Conservation (phyloP, 1,140 invertebrate species). For the Papilio xuthus region DNA sequence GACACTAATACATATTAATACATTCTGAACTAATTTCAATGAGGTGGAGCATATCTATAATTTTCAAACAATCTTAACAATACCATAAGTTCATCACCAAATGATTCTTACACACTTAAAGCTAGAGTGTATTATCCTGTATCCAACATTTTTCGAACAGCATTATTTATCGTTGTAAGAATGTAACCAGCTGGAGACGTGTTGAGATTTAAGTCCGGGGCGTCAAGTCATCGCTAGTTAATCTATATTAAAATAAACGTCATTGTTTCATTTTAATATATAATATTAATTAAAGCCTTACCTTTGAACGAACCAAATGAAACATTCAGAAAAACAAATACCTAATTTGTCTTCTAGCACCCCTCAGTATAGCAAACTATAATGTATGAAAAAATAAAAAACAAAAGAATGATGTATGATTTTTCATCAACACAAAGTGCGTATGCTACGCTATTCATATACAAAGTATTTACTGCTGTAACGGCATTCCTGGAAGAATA, state of each 20-base stretch:
- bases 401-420: neutral
- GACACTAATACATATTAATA: conserved; percentile 78
- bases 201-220: conserved; percentile 57
- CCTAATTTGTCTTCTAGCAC: conserved; percentile 5
- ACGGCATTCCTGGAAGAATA: no score
- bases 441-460: no score
- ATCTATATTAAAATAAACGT: conserved; percentile 79
- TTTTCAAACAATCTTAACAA: conserved; percentile 53
- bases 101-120: conserved; percentile 16
- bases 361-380: neutral
- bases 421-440: neutral
- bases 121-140: conserved; percentile 46
- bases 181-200: conserved; percentile 47
- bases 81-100: conserved; percentile 29
- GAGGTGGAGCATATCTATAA: conserved; percentile 60
- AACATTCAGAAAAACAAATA: conserved; percentile 31
- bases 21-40: conserved; percentile 72
- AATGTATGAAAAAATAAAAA: no score
- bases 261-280: conserved; percentile 72
- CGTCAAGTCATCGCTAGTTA: conserved; percentile 78
- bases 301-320: conserved; percentile 43
- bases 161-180: conserved; percentile 23
- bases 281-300: conserved; percentile 66
- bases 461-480: no score
- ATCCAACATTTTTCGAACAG: neutral